A percentile compares a stretch with the other conserved stretches of the same genome.
Conservation (phyloP, 2,113 vertebrate genomes). For the Scomber japonicus region DNA sequence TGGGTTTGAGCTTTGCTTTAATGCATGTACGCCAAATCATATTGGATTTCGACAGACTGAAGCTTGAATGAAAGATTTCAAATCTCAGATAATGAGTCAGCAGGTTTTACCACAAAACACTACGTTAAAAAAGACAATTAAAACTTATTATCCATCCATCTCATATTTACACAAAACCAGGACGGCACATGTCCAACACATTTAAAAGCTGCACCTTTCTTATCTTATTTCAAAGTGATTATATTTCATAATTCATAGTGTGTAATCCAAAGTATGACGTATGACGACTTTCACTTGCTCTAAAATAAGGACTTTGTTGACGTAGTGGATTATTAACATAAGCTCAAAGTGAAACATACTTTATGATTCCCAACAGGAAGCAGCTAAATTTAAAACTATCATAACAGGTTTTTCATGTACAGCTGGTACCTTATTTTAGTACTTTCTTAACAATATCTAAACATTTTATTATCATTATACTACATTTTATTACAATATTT, state of each 20-base stretch:
- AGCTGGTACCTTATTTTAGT: no score
- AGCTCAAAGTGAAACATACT: no score
- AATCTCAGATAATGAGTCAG: background rate
- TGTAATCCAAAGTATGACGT: no score
- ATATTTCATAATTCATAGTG: background rate
- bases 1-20: background rate
- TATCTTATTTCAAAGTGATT: background rate
- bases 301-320: no score
- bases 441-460: no score
- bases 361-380: background rate
- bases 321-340: no score
- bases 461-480: no score
- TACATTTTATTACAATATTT: no score
- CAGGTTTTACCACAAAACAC: background rate
- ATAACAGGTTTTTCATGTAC: background rate
- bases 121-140: background rate
- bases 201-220: constrained; percentile 19
- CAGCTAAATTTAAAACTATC: background rate
- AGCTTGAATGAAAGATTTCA: background rate
- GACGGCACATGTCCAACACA: background rate
- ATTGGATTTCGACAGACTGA: background rate
- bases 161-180: background rate
- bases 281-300: background rate
- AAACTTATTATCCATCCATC: background rate
- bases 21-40: background rate